Evolutionary conservation across 1,140 invertebrate genomes (phyloP).

Genomic region (Apis cerana): DNA sequence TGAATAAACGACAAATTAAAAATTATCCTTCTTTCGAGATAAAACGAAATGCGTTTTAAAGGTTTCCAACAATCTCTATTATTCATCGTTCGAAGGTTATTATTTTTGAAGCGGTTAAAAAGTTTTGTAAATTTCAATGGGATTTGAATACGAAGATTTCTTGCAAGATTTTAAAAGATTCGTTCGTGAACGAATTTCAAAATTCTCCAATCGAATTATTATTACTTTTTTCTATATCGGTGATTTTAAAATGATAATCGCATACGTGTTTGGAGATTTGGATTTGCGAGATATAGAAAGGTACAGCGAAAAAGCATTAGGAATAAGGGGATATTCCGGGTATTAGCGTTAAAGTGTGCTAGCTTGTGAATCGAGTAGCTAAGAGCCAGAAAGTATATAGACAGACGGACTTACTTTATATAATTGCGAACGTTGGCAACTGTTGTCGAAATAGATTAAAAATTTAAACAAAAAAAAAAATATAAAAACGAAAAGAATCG

Average conservation of each 20-base stretch:
- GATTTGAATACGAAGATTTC: too few relatives aligned
- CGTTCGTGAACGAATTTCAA: too few relatives aligned
- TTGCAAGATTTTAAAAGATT: too few relatives aligned
- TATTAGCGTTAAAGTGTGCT: neutral
- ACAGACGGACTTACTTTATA: neutral
- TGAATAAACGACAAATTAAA: too few relatives aligned
- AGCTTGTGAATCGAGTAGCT: neutral
- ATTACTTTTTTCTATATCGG: neutral
- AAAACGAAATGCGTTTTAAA: too few relatives aligned
- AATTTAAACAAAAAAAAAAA: neutral
- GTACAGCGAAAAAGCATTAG: conserved; percentile 12
- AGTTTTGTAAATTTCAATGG: too few relatives aligned
- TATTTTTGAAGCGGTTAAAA: too few relatives aligned
- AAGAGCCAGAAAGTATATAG: neutral
- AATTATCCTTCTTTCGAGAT: too few relatives aligned
- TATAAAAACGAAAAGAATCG: too few relatives aligned
- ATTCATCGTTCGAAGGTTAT: too few relatives aligned
- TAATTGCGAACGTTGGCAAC: neutral
- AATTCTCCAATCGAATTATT: neutral
- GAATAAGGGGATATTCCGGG: conserved; percentile 9
- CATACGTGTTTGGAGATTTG: neutral
- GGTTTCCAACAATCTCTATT: too few relatives aligned
- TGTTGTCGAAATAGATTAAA: too few relatives aligned
- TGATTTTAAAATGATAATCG: neutral
- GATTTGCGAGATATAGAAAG: neutral